Evolutionary conservation across 2,797 vertebrate species (phyloP), one percentile per base, ranked within the genome.

Genomic region (Gymnoscopelus microlampas): DNA sequence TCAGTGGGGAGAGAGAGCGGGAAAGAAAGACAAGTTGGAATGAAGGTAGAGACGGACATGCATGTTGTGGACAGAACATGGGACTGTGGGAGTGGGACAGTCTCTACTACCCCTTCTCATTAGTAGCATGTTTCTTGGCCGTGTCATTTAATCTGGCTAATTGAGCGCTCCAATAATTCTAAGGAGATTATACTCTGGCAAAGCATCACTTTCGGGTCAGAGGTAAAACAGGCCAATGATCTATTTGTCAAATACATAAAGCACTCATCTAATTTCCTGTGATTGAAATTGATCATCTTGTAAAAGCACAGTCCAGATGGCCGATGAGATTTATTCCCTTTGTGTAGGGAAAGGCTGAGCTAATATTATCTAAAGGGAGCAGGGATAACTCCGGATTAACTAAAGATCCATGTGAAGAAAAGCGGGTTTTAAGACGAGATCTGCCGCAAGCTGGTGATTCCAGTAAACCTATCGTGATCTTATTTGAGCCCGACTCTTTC

Each of bases 281-380:
- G 90, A 93, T 90, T 94, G 93, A 91, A 94, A 94, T 90, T 94
- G 93, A 95, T 93, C 92, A 90, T 92, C 92, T 91, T 91, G 89
- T 93, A 93, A 93, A 94, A 92, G 92, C 90, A 87, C 73, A 76
- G 80, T 90, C 89, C 90, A 93, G 91, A 93, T 93, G 91, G 93
- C 89, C 89, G 91, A 92, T 92, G 86, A 91, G 90, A 93, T 94
- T 92, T 92, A 92, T 90, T 88, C 78, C 78, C 77, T 89, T 88
- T 91, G 83, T 90, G 85, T 84, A 73, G 68, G 73, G 82, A 76
- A 82, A 85, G 83, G 82, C 79, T 91, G 88, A 83, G 85, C 80
- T 92, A 94, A 93, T 93, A 90, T 93, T 94, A 91, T 94, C 89
- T 77, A 81, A 91, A 89, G 84, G 78, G 86, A 89, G 84, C 76